Percentiles rank a stretch among this genome's conserved stretches.
These are phyloP conservation scores for Spilosoma lubricipeda DNA, from an alignment of 2,888 invertebrate genomes.

Conservation along the genomic window DNA sequence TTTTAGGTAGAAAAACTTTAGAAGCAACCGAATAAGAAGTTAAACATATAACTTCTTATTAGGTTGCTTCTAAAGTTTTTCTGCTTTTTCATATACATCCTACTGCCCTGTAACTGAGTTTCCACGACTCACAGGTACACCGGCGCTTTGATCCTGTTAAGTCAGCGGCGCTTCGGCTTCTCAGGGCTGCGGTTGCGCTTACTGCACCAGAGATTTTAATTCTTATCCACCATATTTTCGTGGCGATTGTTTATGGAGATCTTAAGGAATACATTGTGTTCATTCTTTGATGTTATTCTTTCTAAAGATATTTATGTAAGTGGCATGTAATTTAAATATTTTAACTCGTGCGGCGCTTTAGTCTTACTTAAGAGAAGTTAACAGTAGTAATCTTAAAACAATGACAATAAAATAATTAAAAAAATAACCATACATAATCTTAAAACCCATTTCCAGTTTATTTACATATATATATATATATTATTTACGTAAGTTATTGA, in stretches of 20 bases:
- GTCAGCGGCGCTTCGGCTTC: conserved; percentile 63
- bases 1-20: too few species aligned
- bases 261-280: background rate
- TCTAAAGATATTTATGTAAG: background rate
- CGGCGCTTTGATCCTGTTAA: conserved; percentile 70
- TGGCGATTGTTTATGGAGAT: background rate
- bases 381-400: too few species aligned
- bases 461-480: too few species aligned
- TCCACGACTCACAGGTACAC: conserved; percentile 49
- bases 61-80: conserved; percentile 1
- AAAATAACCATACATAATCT: too few species aligned
- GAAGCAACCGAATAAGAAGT: too few species aligned
- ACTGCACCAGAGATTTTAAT: conserved; percentile 1
- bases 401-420: too few species aligned
- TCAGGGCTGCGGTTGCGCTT: conserved; percentile 26
- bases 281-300: background rate
- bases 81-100: conserved; percentile 37
- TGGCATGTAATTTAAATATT: background rate
- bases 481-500: too few species aligned
- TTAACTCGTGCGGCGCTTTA: too few species aligned
- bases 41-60: too few species aligned
- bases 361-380: too few species aligned
- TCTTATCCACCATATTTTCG: conserved; percentile 20
- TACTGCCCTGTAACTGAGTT: conserved; percentile 36
- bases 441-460: too few species aligned